Evolutionary conservation across 2,888 invertebrate species (phyloP), one percentile per base, ranked within the genome.

Genomic region (Protophormia terraenovae): DNA sequence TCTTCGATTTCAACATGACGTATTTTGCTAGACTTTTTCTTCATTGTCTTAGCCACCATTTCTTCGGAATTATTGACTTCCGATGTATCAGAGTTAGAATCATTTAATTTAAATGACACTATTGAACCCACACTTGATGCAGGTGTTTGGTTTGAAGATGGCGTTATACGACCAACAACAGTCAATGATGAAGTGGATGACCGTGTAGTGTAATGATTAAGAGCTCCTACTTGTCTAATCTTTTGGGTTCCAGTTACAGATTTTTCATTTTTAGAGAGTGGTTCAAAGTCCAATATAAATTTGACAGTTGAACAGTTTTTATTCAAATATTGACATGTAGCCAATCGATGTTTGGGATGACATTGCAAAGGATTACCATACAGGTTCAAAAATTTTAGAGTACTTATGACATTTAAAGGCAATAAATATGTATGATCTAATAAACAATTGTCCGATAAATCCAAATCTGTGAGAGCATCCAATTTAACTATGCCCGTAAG

Each of bases 401-500:
- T 92, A 2, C 93, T 90, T 87, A 95, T 92, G 60, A 93, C 93
- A 64, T 94, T 93, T 12, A 96, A 88, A 7, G 94, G 94, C 88
- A 93, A 91, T 12, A 96, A 90, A 47, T 91, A 91, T n/a, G 93
- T 91, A 89, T 95, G 95, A 85, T 95, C 94, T 14, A 94, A 89
- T 77, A 96, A 90, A 88, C 94, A 95, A 90, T 96, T 96, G 75
- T 94, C 94, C 0, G 95, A 94, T 62, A 96, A 89, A 91, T 96
- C 95, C 64, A 95, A 90, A 89, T 94, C 94, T 12, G 92, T 93
- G 22, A 96, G 89, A 86, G 93, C 94, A 81, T 93, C 93, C 53
- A 95, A 90, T 58, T 93, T 92, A 38, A 93, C 92, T 41, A 95
- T 89, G 90, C 94, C 95, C 86, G 91, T 90, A 58, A 95, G 91